These are phyloP conservation scores for Sturnira hondurensis DNA, from an alignment of 2,113 vertebrate genomes.

Conservation along the genomic window DNA sequence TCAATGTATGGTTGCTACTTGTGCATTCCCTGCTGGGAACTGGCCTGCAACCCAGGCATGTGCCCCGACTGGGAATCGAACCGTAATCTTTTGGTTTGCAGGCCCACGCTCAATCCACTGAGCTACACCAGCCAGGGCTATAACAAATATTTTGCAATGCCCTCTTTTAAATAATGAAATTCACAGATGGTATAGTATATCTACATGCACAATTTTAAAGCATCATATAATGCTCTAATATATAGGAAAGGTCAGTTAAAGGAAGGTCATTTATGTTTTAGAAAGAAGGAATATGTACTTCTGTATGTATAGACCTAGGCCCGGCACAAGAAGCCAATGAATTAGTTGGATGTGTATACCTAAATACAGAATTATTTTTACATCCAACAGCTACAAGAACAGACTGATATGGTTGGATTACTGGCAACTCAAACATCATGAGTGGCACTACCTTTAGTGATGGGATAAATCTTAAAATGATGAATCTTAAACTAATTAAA, in stretches of 20 bases:
- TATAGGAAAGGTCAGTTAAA: background rate
- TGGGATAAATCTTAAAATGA: background rate
- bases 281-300: background rate
- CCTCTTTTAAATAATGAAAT: slow-evolving; percentile 24
- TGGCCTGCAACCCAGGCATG: too few relatives aligned
- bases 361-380: background rate
- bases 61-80: too few relatives aligned
- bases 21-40: too few relatives aligned
- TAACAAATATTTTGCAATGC: slow-evolving; percentile 14
- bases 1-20: too few relatives aligned
- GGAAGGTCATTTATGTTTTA: background rate
- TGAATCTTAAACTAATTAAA: background rate
- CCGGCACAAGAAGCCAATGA: background rate
- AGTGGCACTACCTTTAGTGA: background rate
- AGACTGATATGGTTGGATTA: background rate
- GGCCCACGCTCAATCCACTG: too few relatives aligned
- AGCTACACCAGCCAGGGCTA: too few relatives aligned
- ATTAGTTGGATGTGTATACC: background rate
- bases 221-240: background rate
- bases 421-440: background rate
- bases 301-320: background rate
- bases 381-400: background rate
- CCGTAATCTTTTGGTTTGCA: too few relatives aligned
- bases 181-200: background rate
- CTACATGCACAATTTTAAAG: background rate